Evolutionary conservation across 2,113 vertebrate genomes (phyloP).

Genomic region (Triplophysa rosa): DNA sequence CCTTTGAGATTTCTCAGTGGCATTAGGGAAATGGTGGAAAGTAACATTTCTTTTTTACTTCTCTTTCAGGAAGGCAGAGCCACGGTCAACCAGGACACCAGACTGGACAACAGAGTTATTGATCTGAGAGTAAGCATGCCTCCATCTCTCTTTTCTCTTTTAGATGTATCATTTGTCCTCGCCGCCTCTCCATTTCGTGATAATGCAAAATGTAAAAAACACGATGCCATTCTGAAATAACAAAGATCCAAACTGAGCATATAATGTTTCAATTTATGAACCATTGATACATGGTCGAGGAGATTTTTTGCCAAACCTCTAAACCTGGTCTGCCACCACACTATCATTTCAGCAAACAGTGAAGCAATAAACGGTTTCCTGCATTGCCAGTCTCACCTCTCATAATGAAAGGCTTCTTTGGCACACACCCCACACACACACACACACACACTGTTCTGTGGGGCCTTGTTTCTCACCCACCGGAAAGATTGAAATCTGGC

Average conservation of each 20-base stretch:
- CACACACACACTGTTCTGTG: background rate
- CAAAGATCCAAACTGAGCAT: background rate
- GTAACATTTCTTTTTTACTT: background rate
- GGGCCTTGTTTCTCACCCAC: background rate
- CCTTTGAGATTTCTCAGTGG: too few relatives aligned
- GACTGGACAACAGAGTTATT: slow-evolving; percentile 97
- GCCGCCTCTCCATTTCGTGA: background rate
- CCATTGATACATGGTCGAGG: background rate
- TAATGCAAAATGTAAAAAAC: background rate
- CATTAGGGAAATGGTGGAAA: too few relatives aligned
- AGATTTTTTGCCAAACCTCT: background rate
- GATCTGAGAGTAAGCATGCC: slow-evolving; percentile 89
- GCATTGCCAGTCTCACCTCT: slow-evolving; percentile 48
- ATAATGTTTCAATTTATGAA: slow-evolving; percentile 1
- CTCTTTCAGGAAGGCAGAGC: slow-evolving; percentile 90
- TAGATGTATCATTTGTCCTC: background rate
- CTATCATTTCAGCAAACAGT: slow-evolving; percentile 48
- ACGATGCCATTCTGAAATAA: background rate
- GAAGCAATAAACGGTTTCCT: slow-evolving; percentile 56
- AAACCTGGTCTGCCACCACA: slow-evolving; percentile 60
- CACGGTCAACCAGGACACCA: slow-evolving; percentile 98
- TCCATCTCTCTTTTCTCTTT: background rate
- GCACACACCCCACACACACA: background rate
- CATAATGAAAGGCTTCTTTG: slow-evolving; percentile 53
- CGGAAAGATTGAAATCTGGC: slow-evolving; percentile 22